Conservation (phyloP, 2,797 vertebrate genomes). For the Periparus ater region DNA sequence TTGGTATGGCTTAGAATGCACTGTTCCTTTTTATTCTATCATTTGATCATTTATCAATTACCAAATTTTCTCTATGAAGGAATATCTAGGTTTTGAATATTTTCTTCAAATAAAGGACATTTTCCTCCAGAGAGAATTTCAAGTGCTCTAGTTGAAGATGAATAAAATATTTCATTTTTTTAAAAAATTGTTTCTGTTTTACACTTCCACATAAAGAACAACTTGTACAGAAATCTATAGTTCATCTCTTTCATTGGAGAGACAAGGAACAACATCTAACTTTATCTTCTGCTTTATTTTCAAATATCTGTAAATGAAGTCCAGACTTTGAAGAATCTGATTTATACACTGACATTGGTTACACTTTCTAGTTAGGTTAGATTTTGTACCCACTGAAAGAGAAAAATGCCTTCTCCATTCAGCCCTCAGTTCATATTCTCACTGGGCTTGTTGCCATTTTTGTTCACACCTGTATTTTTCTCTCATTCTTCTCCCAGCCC, state of each 20-base stretch:
- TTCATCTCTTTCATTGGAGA: neutral
- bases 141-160: neutral
- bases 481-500: neutral
- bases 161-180: neutral
- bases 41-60: neutral
- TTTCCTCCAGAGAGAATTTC: neutral
- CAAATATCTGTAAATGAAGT: neutral
- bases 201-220: neutral
- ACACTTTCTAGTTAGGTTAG: neutral
- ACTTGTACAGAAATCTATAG: neutral
- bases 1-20: neutral
- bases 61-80: neutral
- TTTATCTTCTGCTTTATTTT: neutral
- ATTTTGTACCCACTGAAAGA: neutral
- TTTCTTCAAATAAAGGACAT: neutral
- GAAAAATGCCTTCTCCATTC: neutral
- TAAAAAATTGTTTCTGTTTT: neutral
- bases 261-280: neutral
- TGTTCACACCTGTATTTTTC: neutral
- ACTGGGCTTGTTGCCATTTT: neutral
- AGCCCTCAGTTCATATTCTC: neutral
- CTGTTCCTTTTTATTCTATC: neutral
- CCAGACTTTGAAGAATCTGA: neutral
- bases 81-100: neutral
- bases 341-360: neutral